A percentile compares a stretch with the other conserved stretches of the same genome.
These are phyloP conservation scores for Ciconia maguari DNA, from an alignment of 2,113 vertebrate species.

Conservation along the genomic window DNA sequence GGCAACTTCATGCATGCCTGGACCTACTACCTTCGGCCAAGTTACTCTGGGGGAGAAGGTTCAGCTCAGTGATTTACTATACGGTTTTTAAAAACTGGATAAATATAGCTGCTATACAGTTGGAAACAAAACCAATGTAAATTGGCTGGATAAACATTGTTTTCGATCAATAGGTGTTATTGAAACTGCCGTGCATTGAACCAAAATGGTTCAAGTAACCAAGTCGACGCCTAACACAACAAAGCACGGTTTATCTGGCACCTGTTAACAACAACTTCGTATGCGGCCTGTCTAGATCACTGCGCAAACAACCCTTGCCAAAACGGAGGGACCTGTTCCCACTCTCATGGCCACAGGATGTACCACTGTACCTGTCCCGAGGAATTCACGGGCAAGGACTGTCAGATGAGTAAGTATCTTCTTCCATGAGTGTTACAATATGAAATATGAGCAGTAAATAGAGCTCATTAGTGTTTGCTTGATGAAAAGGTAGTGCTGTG, in stretches of 20 bases:
- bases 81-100: neutral
- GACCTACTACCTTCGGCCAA: neutral
- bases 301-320: slow-evolving; percentile 81
- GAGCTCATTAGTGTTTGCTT: neutral
- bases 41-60: neutral
- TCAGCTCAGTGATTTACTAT: neutral
- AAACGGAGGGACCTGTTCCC: slow-evolving; percentile 81
- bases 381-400: slow-evolving; percentile 79
- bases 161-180: neutral
- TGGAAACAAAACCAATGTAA: neutral
- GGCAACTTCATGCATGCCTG: fast-evolving
- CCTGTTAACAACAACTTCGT: neutral
- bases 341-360: neutral
- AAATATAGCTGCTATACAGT: neutral
- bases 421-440: neutral
- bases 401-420: slow-evolving; percentile 79
- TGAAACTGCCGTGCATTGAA: neutral
- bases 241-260: neutral
- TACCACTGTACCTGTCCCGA: slow-evolving; percentile 82
- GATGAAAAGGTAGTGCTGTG: slow-evolving; percentile 24
- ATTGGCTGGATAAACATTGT: neutral
- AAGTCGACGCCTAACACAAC: neutral
- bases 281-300: slow-evolving; percentile 3
- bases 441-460: neutral
- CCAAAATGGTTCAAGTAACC: neutral